phyloP scores from a whole-genome alignment of 1,140 invertebrate genomes.

The Hirudo medicinalis region DNA sequence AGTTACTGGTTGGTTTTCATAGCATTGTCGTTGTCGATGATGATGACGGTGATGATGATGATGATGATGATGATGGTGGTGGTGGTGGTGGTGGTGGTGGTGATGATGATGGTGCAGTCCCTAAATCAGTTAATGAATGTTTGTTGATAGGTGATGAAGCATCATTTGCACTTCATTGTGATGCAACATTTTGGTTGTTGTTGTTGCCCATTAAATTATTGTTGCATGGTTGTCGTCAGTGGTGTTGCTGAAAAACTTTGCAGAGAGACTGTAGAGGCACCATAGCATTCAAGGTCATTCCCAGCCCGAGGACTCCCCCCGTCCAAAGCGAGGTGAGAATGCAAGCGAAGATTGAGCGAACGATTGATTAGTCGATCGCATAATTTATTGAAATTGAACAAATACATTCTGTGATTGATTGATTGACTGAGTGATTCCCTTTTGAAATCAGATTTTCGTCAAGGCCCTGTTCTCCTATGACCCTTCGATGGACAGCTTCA shows the following conservation, averaged over 20 bases:
- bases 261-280: slow-evolving; percentile 92
- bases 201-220: not conserved
- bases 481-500: slow-evolving; percentile 87
- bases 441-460: slow-evolving; percentile 70
- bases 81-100: not conserved
- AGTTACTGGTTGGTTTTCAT: slow-evolving; percentile 75
- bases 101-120: not conserved
- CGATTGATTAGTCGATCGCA: not conserved
- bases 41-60: not conserved
- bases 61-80: not conserved
- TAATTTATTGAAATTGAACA: not conserved
- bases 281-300: slow-evolving; percentile 97
- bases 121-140: not conserved
- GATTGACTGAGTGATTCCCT: not conserved
- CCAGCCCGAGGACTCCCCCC: slow-evolving; percentile 87
- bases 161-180: not conserved
- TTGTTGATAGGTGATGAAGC: not conserved
- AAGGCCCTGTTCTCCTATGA: slow-evolving; percentile 96
- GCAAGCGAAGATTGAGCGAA: not conserved
- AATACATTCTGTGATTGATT: not conserved
- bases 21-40: not conserved
- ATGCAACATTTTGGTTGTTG: not conserved
- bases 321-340: slow-evolving; percentile 49
- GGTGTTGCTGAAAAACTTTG: slow-evolving; percentile 40
- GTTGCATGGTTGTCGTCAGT: not conserved